Percentiles rank a stretch among this genome's conserved stretches.
Conservation (phyloP, 1,140 invertebrate species). For the Drosophila truncata region DNA sequence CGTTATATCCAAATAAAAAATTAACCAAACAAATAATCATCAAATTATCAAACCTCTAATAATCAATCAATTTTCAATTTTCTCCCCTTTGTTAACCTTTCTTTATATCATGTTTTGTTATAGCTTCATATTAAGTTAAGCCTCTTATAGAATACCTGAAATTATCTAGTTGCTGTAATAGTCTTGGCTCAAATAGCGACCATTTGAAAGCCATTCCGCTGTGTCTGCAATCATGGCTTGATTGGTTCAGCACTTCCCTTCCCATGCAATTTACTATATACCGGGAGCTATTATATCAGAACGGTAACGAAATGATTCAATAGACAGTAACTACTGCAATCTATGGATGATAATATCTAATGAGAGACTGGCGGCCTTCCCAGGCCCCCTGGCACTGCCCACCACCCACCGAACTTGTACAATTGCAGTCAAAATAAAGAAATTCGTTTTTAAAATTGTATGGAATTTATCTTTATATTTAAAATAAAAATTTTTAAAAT, state of each 20-base stretch:
- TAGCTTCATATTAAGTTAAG: background rate
- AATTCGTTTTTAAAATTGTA: background rate
- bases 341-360: constrained; percentile 49
- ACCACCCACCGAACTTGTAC: background rate
- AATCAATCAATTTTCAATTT: background rate
- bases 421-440: background rate
- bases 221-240: constrained; percentile 27
- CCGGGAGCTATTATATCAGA: constrained; percentile 44
- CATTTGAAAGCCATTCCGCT: constrained; percentile 27
- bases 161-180: constrained; percentile 26
- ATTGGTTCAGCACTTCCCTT: constrained; percentile 29
- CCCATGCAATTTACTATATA: constrained; percentile 29
- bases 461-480: too few relatives aligned
- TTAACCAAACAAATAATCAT: background rate
- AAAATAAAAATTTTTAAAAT: too few relatives aligned
- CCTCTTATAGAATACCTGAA: background rate
- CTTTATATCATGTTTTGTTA: background rate
- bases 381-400: background rate
- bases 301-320: constrained; percentile 57
- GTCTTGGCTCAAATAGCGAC: constrained; percentile 2
- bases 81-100: background rate
- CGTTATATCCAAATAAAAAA: too few relatives aligned
- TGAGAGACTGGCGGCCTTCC: constrained; percentile 18
- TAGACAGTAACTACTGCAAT: constrained; percentile 57
- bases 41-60: background rate